These are phyloP conservation scores for Epinephelus lanceolatus DNA, from an alignment of 2,113 vertebrate genomes.

Conservation along the genomic window DNA sequence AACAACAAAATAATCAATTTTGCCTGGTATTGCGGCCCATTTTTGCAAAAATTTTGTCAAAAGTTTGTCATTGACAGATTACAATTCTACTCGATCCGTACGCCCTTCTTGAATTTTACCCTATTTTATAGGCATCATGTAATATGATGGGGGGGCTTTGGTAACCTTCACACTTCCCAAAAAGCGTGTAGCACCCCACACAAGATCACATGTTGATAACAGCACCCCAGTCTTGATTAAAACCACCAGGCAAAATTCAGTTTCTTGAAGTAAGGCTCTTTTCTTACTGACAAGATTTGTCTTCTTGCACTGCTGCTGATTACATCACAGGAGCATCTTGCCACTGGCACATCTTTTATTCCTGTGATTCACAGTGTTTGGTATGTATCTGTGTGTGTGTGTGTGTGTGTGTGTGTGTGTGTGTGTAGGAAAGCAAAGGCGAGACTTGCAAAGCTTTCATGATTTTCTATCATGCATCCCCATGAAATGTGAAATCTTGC, in stretches of 20 bases:
- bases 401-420: not conserved
- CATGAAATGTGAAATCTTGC: slow-evolving; percentile 49
- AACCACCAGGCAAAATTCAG: slow-evolving; percentile 16
- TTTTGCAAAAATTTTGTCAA: no score
- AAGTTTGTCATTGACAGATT: no score
- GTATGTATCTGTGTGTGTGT: not conserved
- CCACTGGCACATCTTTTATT: slow-evolving; percentile 16
- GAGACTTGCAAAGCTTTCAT: slow-evolving; percentile 5
- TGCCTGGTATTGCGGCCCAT: no score
- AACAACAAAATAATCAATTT: no score
- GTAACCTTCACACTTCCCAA: not conserved
- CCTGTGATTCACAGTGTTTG: slow-evolving; percentile 10
- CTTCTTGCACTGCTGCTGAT: slow-evolving; percentile 32
- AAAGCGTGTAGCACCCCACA: not conserved
- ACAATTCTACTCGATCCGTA: not conserved
- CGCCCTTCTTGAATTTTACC: not conserved
- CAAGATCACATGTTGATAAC: slow-evolving; percentile 3
- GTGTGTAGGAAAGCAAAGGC: not conserved
- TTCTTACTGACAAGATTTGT: slow-evolving; percentile 42
- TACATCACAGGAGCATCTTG: slow-evolving; percentile 27
- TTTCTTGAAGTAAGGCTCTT: slow-evolving; percentile 1
- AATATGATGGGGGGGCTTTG: not conserved
- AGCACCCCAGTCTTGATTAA: slow-evolving; percentile 27
- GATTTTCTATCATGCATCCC: slow-evolving; percentile 8
- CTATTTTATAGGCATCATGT: not conserved